Conservation (phyloP, 2,113 vertebrate genomes). For the Nothocercus nigrocapillus region DNA sequence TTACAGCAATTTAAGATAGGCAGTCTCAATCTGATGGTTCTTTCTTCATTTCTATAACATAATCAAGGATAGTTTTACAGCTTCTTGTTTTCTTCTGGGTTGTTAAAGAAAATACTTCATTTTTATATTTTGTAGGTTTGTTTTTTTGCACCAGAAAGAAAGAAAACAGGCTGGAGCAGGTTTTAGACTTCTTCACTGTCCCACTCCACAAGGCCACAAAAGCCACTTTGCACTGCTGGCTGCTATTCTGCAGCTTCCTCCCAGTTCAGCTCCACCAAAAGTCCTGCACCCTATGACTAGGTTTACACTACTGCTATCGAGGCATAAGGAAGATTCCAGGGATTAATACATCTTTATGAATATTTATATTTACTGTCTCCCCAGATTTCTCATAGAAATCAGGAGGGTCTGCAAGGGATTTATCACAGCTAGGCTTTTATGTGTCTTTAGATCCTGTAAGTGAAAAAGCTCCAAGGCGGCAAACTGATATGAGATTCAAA, state of each 20-base stretch:
- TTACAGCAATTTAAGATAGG: constrained; percentile 1
- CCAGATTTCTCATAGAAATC: background rate
- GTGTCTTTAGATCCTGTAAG: rapidly evolving
- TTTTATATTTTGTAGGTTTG: background rate
- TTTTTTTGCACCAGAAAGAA: background rate
- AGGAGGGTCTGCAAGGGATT: background rate
- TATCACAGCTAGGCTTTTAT: background rate
- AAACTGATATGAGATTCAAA: rapidly evolving
- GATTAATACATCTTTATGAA: background rate
- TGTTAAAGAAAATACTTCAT: background rate
- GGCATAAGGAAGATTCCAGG: background rate
- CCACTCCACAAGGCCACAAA: background rate
- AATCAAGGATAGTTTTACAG: background rate
- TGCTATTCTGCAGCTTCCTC: background rate
- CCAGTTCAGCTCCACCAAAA: background rate
- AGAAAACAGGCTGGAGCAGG: background rate
- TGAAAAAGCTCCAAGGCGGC: background rate
- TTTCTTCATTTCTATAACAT: background rate
- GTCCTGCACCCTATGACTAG: background rate
- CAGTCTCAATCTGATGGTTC: background rate
- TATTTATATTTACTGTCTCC: background rate
- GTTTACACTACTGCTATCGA: background rate
- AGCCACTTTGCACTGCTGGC: background rate
- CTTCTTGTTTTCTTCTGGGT: background rate
- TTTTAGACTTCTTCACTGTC: background rate